These are phyloP conservation scores for Napeogenes inachia DNA, from an alignment of 2,888 invertebrate genomes.

Conservation along the genomic window DNA sequence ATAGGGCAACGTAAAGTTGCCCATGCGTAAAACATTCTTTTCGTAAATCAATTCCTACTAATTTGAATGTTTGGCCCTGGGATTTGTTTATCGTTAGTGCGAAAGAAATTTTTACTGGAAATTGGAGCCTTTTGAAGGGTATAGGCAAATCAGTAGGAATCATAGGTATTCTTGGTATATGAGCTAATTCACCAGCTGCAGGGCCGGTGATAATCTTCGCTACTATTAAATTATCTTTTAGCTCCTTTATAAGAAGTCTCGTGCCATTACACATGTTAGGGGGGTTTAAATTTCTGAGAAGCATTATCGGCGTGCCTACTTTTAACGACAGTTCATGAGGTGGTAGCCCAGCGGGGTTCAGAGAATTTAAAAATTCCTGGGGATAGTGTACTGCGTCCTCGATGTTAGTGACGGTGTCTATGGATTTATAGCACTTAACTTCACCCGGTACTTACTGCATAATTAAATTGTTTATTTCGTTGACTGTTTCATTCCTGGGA, in stretches of 20 bases:
- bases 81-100: no score
- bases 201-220: constrained; percentile 33
- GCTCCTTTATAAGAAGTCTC: constrained; percentile 28
- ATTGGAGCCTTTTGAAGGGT: constrained; percentile 28
- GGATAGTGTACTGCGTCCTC: constrained; percentile 35
- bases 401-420: constrained; percentile 34
- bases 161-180: constrained; percentile 32
- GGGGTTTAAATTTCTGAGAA: constrained; percentile 17
- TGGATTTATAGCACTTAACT: constrained; percentile 29
- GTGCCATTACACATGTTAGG: constrained; percentile 23
- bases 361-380: constrained; percentile 38
- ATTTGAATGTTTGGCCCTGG: no score
- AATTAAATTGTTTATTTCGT: constrained; percentile 34
- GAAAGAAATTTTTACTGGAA: no score
- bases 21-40: no score
- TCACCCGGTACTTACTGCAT: constrained; percentile 29
- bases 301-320: background rate
- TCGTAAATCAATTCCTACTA: no score
- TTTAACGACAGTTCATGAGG: constrained; percentile 32
- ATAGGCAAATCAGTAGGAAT: constrained; percentile 31
- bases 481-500: constrained; percentile 33
- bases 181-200: constrained; percentile 32
- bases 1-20: no score
- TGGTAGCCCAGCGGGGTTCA: constrained; percentile 33
- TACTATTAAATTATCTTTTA: constrained; percentile 34